A percentile compares a stretch with the other conserved stretches of the same genome.
These are phyloP conservation scores for Podocnemis expansa DNA, from an alignment of 2,113 vertebrate genomes.

Conservation along the genomic window DNA sequence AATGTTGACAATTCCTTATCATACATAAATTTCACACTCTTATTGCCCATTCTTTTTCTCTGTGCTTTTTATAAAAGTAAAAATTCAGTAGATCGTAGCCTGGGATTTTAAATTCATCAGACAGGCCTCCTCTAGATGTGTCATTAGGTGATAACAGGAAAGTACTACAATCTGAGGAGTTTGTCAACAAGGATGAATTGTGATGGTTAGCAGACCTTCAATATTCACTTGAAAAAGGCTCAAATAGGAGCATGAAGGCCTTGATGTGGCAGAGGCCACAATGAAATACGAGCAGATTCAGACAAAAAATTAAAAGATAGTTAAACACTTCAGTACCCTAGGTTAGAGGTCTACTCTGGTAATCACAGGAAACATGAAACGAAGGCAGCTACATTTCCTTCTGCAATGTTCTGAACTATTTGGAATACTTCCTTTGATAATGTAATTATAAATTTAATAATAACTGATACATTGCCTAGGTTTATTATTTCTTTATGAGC, in stretches of 20 bases:
- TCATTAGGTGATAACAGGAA: background rate
- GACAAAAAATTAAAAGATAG: background rate
- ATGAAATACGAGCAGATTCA: background rate
- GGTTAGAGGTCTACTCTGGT: background rate
- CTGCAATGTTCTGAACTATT: background rate
- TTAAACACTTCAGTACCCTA: background rate
- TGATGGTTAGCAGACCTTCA: background rate
- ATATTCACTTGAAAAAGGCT: background rate
- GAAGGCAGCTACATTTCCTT: background rate
- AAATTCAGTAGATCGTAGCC: background rate
- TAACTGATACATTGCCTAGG: background rate
- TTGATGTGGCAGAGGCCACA: background rate
- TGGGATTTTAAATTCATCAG: background rate
- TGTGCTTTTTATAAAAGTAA: background rate
- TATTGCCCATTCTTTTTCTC: background rate
- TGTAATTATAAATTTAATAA: background rate
- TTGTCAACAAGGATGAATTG: background rate
- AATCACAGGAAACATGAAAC: background rate
- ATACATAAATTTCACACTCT: background rate
- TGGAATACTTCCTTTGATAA: constrained; percentile 8
- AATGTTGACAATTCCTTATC: background rate
- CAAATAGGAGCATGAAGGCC: background rate
- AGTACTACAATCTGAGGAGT: background rate
- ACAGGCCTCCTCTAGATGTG: background rate
- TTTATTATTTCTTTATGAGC: constrained; percentile 44